Evolutionary conservation across 92 coral and sea anemone species (phyloP).

Genomic region (Epizoanthus scotinus): DNA sequence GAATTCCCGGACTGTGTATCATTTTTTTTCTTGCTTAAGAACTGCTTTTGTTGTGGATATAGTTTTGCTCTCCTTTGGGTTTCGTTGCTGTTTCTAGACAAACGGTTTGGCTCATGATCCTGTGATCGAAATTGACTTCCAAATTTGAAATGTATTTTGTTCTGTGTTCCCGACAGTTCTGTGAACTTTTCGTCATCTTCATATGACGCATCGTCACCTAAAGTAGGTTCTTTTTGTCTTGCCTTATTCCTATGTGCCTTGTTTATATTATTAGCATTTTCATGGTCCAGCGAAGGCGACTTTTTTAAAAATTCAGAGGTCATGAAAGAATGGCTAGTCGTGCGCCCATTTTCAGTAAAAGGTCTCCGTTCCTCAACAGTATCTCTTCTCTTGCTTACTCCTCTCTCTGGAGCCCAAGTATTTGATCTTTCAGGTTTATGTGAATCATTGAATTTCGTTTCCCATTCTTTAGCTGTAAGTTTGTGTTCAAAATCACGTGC

Average conservation of each 20-base stretch:
- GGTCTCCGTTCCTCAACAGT: neutral
- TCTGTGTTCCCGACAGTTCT: neutral
- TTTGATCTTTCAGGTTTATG: neutral
- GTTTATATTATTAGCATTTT: neutral
- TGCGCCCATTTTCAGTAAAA: neutral
- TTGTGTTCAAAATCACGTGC: constrained; percentile 68
- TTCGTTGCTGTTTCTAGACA: neutral
- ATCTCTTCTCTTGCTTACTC: neutral
- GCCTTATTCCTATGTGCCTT: neutral
- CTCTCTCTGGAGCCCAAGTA: neutral
- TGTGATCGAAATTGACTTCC: neutral
- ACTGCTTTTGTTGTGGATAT: neutral
- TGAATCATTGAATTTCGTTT: neutral
- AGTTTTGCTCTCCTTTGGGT: neutral
- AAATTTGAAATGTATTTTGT: neutral
- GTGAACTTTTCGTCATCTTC: neutral
- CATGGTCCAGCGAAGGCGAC: neutral
- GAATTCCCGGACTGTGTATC: neutral
- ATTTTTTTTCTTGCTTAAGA: neutral
- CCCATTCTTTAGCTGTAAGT: constrained; percentile 70
- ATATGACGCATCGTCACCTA: neutral
- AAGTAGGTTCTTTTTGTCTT: too few relatives aligned
- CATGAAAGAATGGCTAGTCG: neutral
- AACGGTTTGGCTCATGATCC: neutral
- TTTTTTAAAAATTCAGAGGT: neutral